Evolutionary conservation across 1,140 invertebrate genomes (phyloP), one percentile per base, ranked within the genome.

Genomic region (Drosophila guanche): DNA sequence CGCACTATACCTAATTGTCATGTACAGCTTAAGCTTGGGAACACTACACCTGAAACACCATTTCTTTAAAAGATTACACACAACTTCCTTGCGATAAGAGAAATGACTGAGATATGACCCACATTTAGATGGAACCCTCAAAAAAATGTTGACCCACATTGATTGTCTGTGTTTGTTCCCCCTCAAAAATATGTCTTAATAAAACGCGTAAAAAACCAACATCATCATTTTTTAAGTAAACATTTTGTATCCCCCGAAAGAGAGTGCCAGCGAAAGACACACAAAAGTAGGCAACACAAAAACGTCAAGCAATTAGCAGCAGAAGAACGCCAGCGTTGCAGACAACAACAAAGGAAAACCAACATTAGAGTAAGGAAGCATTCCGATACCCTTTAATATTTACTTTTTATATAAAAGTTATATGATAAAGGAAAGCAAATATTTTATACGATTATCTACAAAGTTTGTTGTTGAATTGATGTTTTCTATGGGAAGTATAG

Each of bases 201-300:
- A 60, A 67, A 33, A 57, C 4, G 10, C 10, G 48, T 8, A 23
- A 33, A n/a, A 56, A 48, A n/a, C 22, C 62, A 56, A 29, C 33
- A 63, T 54, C 33, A 22, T 25, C 20, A 22, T 41, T 68, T 48
- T 42, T 45, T 51, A 53, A 20, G 16, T 42, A 43, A 58, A 48
- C 52, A 29, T 52, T 74, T 48, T 25, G 4, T 8, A 42, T 40
- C 20, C 10, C 33, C 33, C 3, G 33, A 37, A 10, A 37, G 8
- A 37, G 33, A 37, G 10, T 1, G 33, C 10, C 1, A 37, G 50
- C 29, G 14, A 33, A 55, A 37, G 14, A 22, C 53, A 22, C 67
- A 48, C 23, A 67, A 67, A 74, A 67, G 61, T 60, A 75, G 55
- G 61, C 70, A 75, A 52, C 70, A 46, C 29, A 70, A 71, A 69